Percentiles rank a stretch among this genome's conserved stretches.
These are phyloP conservation scores for Cremastobaeus sp. DNA, from an alignment of 2,888 invertebrate species.

Conservation along the genomic window DNA sequence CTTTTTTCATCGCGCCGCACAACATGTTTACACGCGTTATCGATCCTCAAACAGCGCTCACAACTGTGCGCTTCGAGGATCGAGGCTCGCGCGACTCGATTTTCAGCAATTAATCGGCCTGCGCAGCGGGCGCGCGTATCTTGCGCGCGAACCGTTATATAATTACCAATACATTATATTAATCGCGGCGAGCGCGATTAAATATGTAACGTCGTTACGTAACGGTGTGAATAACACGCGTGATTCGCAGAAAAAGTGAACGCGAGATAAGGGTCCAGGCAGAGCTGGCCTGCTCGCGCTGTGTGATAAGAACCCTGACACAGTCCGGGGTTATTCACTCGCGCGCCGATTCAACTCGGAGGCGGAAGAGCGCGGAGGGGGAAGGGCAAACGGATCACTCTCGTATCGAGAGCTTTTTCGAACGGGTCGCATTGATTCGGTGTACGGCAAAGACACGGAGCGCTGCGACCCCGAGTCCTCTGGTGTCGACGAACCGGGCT, in stretches of 20 bases:
- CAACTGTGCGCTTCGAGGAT: no score
- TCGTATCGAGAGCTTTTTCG: slow-evolving; percentile 46
- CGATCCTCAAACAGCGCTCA: no score
- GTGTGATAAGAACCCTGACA: slow-evolving; percentile 75
- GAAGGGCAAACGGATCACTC: slow-evolving; percentile 28
- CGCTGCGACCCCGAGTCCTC: slow-evolving; percentile 42
- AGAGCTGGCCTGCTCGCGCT: slow-evolving; percentile 47
- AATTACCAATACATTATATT: slow-evolving; percentile 20
- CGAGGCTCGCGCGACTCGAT: no score
- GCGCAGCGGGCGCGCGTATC: slow-evolving; percentile 4
- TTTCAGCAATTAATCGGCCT: no score
- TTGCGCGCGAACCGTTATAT: slow-evolving; percentile 28
- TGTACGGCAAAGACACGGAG: slow-evolving; percentile 41
- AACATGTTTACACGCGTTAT: slow-evolving; percentile 16
- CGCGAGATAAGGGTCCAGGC: slow-evolving; percentile 70
- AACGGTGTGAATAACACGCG: slow-evolving; percentile 46
- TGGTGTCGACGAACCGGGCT: slow-evolving; percentile 58
- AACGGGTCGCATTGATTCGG: slow-evolving; percentile 49
- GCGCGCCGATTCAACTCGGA: slow-evolving; percentile 59
- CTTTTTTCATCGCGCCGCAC: background rate
- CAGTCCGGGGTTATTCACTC: slow-evolving; percentile 77
- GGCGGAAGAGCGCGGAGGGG: slow-evolving; percentile 23
- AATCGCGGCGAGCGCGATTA: slow-evolving; percentile 21
- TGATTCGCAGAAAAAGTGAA: slow-evolving; percentile 43
- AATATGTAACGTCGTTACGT: slow-evolving; percentile 45